phyloP scores from a whole-genome alignment of 2,113 vertebrate species.

The Cottus gobio region DNA sequence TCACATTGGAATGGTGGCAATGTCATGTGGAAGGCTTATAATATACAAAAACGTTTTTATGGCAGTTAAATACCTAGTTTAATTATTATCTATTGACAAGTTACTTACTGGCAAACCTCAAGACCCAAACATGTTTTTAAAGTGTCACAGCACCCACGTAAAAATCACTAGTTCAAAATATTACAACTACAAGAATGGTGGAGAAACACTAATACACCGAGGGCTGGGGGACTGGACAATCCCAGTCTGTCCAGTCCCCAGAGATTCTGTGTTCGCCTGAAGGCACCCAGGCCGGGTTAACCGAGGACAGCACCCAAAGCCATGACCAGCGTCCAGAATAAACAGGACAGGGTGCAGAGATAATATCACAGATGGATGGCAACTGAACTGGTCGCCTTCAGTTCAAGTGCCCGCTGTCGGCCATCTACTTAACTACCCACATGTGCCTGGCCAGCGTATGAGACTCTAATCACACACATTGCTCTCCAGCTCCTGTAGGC shows the following conservation, averaged over 20 bases:
- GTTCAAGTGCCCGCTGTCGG: background rate
- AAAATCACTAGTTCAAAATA: background rate
- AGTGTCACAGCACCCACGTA: background rate
- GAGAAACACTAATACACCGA: background rate
- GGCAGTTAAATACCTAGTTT: background rate
- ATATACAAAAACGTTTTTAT: background rate
- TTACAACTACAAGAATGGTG: background rate
- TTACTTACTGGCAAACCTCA: background rate
- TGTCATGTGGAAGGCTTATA: background rate
- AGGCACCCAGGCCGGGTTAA: slow-evolving; percentile 19
- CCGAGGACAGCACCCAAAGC: slow-evolving; percentile 46
- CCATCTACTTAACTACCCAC: background rate
- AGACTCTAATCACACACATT: background rate
- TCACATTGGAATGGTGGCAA: background rate
- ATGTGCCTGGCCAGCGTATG: background rate
- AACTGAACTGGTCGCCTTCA: slow-evolving; percentile 1
- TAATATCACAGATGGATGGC: slow-evolving; percentile 10
- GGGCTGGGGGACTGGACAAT: background rate
- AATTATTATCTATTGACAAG: slow-evolving; percentile 3
- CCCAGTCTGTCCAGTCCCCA: background rate
- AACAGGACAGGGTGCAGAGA: slow-evolving; percentile 50
- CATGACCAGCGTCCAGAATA: slow-evolving; percentile 56
- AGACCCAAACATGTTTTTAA: background rate
- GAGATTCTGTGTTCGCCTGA: background rate
- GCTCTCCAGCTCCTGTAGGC: background rate